Evolutionary conservation across 2,113 vertebrate species (phyloP).

Genomic region (Ploceus nigricollis): DNA sequence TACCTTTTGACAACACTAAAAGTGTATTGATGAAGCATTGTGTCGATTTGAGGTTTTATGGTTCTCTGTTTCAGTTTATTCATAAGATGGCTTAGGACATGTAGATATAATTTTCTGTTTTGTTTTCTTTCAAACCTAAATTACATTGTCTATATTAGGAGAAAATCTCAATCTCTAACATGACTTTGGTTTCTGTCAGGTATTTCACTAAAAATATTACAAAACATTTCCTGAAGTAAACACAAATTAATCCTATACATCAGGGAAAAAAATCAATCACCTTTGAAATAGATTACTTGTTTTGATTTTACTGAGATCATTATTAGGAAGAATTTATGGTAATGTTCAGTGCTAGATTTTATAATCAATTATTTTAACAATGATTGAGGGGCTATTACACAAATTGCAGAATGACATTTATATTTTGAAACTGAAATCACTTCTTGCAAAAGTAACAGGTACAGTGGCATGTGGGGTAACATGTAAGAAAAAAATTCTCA

Average conservation of each 20-base stretch:
- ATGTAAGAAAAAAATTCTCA: not conserved
- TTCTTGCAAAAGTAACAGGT: not conserved
- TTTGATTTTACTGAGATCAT: not conserved
- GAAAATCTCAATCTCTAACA: not conserved
- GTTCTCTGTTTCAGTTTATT: not conserved
- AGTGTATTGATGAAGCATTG: not conserved
- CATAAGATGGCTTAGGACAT: not conserved
- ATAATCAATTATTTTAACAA: not conserved
- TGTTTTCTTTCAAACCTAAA: not conserved
- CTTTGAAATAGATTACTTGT: not conserved
- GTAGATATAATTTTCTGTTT: not conserved
- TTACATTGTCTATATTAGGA: not conserved
- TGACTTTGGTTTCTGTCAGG: not conserved
- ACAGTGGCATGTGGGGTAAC: not conserved
- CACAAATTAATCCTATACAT: not conserved
- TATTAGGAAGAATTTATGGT: not conserved
- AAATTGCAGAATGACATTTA: not conserved
- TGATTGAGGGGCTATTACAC: not conserved
- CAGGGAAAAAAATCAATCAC: accelerated
- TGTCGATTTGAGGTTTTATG: accelerated
- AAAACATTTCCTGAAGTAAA: not conserved
- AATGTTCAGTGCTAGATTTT: not conserved
- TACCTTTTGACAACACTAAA: not conserved
- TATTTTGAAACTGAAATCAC: not conserved
- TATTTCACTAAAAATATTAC: not conserved